phyloP scores from a whole-genome alignment of 2,888 invertebrate species.

The Hermodice carunculata region DNA sequence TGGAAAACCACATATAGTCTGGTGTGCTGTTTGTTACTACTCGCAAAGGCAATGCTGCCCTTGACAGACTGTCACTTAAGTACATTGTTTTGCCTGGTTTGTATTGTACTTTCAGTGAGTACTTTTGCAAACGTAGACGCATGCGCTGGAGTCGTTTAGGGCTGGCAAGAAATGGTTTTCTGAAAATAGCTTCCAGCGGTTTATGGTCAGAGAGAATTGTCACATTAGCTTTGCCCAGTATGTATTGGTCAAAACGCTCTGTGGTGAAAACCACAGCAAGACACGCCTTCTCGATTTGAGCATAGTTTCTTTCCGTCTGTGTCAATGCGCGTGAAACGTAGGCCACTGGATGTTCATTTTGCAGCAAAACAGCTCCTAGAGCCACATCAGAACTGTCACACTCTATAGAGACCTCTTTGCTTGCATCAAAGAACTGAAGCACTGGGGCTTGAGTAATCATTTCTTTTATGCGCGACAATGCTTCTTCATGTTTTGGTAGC shows the following conservation, averaged over 20 bases:
- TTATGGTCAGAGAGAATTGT: slow-evolving; percentile 28
- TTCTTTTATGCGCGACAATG: too few species aligned
- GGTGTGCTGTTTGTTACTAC: too few species aligned
- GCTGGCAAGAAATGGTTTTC: too few species aligned
- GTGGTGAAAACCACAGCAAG: slow-evolving; percentile 4
- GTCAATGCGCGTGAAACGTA: slow-evolving; percentile 15
- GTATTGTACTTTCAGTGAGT: slow-evolving; percentile 25
- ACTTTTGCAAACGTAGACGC: slow-evolving; percentile 30
- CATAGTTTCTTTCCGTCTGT: slow-evolving; percentile 12
- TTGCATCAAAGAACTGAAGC: too few species aligned
- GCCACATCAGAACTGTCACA: slow-evolving; percentile 5
- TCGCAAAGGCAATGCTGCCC: slow-evolving; percentile 16
- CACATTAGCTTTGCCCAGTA: slow-evolving; percentile 14
- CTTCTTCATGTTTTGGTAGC: too few species aligned
- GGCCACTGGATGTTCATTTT: slow-evolving; percentile 11
- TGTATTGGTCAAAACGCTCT: slow-evolving; percentile 12
- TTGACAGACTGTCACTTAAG: slow-evolving; percentile 18
- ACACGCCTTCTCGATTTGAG: slow-evolving; percentile 9
- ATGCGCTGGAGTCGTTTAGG: slow-evolving; percentile 33
- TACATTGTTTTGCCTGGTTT: slow-evolving; percentile 24
- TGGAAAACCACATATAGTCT: too few species aligned
- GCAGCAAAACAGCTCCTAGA: slow-evolving; percentile 11
- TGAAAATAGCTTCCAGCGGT: slow-evolving; percentile 23
- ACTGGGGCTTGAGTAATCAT: too few species aligned
- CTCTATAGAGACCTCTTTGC: too few species aligned